These are phyloP conservation scores for Agrilus planipennis DNA, from an alignment of 1,140 invertebrate genomes.

Conservation along the genomic window DNA sequence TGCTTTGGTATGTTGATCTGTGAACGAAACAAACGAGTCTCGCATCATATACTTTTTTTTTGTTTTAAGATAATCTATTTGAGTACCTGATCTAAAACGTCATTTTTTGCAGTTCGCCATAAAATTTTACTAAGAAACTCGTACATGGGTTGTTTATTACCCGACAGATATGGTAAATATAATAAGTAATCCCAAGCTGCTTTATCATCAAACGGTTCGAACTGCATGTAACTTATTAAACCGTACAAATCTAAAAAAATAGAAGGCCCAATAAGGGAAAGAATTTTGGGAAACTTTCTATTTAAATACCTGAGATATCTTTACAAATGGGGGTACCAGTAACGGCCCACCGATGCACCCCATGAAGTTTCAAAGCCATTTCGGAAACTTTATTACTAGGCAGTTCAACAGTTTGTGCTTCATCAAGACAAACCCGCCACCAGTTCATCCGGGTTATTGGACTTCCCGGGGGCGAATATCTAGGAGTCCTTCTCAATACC, in stretches of 20 bases:
- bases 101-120: slow-evolving; percentile 57
- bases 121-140: slow-evolving; percentile 46
- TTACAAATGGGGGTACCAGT: slow-evolving; percentile 66
- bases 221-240: slow-evolving; percentile 54
- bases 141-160: slow-evolving; percentile 36
- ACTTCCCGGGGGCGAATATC: slow-evolving; percentile 45
- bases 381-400: slow-evolving; percentile 42
- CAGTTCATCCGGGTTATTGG: slow-evolving; percentile 57
- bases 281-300: not conserved
- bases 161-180: slow-evolving; percentile 42
- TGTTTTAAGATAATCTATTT: not conserved
- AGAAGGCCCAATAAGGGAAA: not conserved
- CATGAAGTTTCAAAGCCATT: slow-evolving; percentile 49
- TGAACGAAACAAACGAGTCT: not conserved
- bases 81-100: slow-evolving; percentile 43
- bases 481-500: slow-evolving; percentile 41
- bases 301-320: slow-evolving; percentile 39
- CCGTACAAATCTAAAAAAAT: slow-evolving; percentile 51
- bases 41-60: not conserved
- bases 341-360: slow-evolving; percentile 62
- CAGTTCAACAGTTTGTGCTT: slow-evolving; percentile 72
- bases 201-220: slow-evolving; percentile 43
- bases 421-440: slow-evolving; percentile 72
- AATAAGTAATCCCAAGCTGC: slow-evolving; percentile 44
- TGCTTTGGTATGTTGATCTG: slow-evolving; percentile 39